These are phyloP conservation scores for Agrilus cyanescens DNA, from an alignment of 2,888 invertebrate genomes.

Conservation along the genomic window DNA sequence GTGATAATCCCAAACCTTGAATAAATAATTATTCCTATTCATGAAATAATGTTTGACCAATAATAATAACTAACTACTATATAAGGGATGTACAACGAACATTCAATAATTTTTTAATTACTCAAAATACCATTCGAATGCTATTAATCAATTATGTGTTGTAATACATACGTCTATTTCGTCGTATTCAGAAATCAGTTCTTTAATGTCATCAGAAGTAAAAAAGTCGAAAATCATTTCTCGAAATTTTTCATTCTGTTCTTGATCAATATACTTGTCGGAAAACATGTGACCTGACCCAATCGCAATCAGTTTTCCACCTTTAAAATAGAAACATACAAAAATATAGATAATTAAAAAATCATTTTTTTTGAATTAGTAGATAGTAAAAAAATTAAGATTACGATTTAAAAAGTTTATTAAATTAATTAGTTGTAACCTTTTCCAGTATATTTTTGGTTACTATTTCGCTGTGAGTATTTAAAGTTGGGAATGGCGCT, in stretches of 20 bases:
- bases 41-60: not conserved
- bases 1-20: constrained; percentile 78
- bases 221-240: constrained; percentile 81
- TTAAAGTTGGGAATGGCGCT: too few relatives aligned
- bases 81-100: not conserved
- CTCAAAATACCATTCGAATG: not conserved
- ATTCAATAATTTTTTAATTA: not conserved
- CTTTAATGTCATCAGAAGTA: constrained; percentile 29
- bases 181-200: constrained; percentile 79
- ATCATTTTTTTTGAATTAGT: too few relatives aligned
- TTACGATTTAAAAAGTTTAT: too few relatives aligned
- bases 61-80: not conserved
- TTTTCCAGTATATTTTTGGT: not conserved
- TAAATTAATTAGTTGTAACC: too few relatives aligned
- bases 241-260: constrained; percentile 81
- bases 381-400: constrained; percentile 1
- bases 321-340: constrained; percentile 23
- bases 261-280: constrained; percentile 87
- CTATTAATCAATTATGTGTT: not conserved
- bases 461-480: not conserved
- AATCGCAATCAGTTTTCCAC: constrained; percentile 71
- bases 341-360: too few relatives aligned
- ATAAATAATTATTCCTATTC: constrained; percentile 6
- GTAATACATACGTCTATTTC: constrained; percentile 71
- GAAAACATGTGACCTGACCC: constrained; percentile 89